These are phyloP conservation scores for Sparidentex hasta DNA, from an alignment of 2,797 vertebrate genomes.

Conservation along the genomic window DNA sequence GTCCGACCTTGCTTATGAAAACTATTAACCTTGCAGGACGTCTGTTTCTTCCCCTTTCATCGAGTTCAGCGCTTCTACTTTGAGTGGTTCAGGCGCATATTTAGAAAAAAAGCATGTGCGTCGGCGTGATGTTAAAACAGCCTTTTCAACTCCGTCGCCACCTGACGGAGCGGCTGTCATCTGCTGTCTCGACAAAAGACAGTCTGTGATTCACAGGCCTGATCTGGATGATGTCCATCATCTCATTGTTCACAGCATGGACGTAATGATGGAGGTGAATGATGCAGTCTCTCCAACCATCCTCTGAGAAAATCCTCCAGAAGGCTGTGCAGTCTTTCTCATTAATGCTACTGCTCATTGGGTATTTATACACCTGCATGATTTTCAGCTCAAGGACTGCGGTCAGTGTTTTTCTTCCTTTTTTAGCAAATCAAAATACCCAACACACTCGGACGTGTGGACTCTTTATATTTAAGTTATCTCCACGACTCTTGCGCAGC, in stretches of 20 bases:
- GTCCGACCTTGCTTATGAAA: constrained; percentile 23
- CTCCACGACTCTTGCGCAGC: neutral
- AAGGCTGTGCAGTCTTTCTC: neutral
- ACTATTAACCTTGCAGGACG: constrained; percentile 25
- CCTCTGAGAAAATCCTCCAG: constrained; percentile 13
- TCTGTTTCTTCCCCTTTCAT: constrained; percentile 6
- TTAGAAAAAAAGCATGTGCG: constrained; percentile 11
- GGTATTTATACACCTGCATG: neutral
- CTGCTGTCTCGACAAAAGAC: neutral
- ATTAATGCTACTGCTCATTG: neutral
- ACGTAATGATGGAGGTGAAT: constrained; percentile 16
- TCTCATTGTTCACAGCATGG: constrained; percentile 10
- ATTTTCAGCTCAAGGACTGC: constrained; percentile 6
- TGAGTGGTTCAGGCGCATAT: constrained; percentile 27
- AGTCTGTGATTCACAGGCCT: constrained; percentile 35
- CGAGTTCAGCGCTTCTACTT: neutral
- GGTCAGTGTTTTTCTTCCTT: neutral
- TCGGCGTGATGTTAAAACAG: constrained; percentile 1
- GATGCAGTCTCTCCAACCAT: neutral
- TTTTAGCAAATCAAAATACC: neutral
- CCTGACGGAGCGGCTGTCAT: constrained; percentile 23
- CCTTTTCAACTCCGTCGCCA: neutral
- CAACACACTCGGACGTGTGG: neutral
- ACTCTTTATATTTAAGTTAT: neutral
- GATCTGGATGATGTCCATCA: constrained; percentile 1